Conservation (phyloP, 2,113 vertebrate species). For the Osmerus eperlanus region DNA sequence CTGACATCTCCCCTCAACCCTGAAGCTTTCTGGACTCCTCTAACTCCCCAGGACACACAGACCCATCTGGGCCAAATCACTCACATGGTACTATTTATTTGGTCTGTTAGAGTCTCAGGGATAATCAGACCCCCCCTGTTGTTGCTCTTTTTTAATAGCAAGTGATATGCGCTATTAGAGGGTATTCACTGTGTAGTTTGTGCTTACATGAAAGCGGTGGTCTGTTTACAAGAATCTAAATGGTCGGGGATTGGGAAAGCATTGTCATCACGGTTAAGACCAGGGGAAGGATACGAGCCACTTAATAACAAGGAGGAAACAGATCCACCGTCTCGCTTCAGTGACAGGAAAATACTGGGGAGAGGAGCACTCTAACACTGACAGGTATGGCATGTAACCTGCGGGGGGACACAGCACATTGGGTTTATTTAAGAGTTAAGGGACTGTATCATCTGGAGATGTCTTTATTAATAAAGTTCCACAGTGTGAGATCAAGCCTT, state of each 20-base stretch:
- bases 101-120: slow-evolving; percentile 55
- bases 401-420: background rate
- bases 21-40: slow-evolving; percentile 52
- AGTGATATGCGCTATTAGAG: slow-evolving; percentile 68
- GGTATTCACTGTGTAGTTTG: slow-evolving; percentile 65
- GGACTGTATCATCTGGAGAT: background rate
- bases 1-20: slow-evolving; percentile 47
- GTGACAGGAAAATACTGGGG: background rate
- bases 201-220: slow-evolving; percentile 58
- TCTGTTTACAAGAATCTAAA: slow-evolving; percentile 65
- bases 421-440: background rate
- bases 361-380: background rate
- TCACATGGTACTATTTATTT: slow-evolving; percentile 70
- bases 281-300: slow-evolving; percentile 50
- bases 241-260: slow-evolving; percentile 61
- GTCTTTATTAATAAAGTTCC: too few species aligned
- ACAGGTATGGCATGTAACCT: too few species aligned
- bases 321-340: slow-evolving; percentile 30
- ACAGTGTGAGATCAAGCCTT: too few species aligned
- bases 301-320: slow-evolving; percentile 55
- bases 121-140: slow-evolving; percentile 51
- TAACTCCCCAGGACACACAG: slow-evolving; percentile 50
- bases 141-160: slow-evolving; percentile 47
- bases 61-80: slow-evolving; percentile 64
- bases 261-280: slow-evolving; percentile 66